A percentile compares a stretch with the other conserved stretches of the same genome.
phyloP scores from a whole-genome alignment of 2,113 vertebrate genomes.

The Thalassoma bifasciatum region DNA sequence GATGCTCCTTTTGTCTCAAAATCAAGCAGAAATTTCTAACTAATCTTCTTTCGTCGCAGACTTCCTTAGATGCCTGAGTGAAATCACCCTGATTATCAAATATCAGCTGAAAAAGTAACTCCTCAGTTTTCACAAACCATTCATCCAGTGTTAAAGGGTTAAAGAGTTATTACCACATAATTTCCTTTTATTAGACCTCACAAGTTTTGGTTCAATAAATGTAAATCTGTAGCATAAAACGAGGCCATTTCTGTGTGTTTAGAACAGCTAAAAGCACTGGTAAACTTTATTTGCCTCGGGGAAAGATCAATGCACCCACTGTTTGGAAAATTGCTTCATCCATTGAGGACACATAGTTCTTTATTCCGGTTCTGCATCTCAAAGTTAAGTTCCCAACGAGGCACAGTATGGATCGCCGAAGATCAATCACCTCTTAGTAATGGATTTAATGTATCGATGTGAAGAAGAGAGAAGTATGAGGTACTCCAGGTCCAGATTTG shows the following conservation, averaged over 20 bases:
- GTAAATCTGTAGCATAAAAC: neutral
- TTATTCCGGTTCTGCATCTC: neutral
- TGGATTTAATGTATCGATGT: slow-evolving; percentile 16
- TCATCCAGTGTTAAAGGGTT: too few relatives aligned
- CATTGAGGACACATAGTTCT: neutral
- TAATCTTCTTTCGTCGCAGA: too few relatives aligned
- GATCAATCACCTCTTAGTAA: slow-evolving; percentile 10
- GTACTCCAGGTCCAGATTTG: slow-evolving; percentile 14
- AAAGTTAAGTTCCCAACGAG: neutral
- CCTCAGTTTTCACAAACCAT: too few relatives aligned
- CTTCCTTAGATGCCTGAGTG: too few relatives aligned
- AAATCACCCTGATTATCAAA: too few relatives aligned
- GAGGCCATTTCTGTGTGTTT: neutral
- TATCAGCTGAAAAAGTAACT: too few relatives aligned
- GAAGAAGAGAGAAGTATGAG: slow-evolving; percentile 11
- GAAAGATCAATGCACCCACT: slow-evolving; percentile 11
- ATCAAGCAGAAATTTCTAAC: too few relatives aligned
- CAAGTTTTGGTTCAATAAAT: slow-evolving; percentile 8
- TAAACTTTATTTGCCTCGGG: neutral
- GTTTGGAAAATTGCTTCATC: neutral
- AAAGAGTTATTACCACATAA: slow-evolving; percentile 43
- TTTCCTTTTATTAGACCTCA: slow-evolving; percentile 32
- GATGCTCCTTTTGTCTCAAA: too few relatives aligned
- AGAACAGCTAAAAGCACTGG: neutral
- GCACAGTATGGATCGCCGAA: neutral